These are phyloP conservation scores for Rhea americana DNA, from an alignment of 2,113 vertebrate species.

Conservation along the genomic window DNA sequence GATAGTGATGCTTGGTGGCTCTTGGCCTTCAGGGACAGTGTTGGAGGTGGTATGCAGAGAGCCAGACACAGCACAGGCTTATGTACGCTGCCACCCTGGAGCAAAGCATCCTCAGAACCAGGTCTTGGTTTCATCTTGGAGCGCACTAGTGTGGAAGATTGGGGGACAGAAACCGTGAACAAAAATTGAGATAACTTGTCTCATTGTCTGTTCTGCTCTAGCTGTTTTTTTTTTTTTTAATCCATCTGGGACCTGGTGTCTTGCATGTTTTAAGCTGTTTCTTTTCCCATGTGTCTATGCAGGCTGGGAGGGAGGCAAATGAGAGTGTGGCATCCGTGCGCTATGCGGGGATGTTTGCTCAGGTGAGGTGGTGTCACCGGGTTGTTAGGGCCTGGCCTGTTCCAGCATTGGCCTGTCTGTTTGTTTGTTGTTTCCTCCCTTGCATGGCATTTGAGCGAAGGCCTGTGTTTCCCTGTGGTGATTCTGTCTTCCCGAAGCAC, in stretches of 20 bases:
- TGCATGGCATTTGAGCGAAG: neutral
- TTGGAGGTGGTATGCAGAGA: neutral
- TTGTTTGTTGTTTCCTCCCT: neutral
- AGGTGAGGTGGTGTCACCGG: neutral
- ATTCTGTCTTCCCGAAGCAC: neutral
- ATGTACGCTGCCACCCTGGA: neutral
- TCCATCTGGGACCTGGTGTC: too few relatives aligned
- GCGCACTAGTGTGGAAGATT: neutral
- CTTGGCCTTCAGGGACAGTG: neutral
- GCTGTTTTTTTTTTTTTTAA: rapidly evolving
- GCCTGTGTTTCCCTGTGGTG: neutral
- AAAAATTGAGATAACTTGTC: neutral
- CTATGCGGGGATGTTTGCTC: neutral
- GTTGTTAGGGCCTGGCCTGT: neutral
- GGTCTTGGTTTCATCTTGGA: neutral
- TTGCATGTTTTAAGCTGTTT: neutral
- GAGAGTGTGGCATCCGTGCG: too few relatives aligned
- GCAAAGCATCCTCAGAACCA: neutral
- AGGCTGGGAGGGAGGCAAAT: neutral
- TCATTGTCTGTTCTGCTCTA: rapidly evolving
- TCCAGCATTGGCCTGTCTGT: rapidly evolving
- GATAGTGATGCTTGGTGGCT: neutral
- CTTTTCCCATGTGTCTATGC: neutral
- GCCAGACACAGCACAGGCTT: neutral
- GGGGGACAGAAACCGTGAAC: neutral